A percentile compares a stretch with the other conserved stretches of the same genome.
Conservation (phyloP, 2,888 invertebrate species). For the Allophyes oxyacanthae region DNA sequence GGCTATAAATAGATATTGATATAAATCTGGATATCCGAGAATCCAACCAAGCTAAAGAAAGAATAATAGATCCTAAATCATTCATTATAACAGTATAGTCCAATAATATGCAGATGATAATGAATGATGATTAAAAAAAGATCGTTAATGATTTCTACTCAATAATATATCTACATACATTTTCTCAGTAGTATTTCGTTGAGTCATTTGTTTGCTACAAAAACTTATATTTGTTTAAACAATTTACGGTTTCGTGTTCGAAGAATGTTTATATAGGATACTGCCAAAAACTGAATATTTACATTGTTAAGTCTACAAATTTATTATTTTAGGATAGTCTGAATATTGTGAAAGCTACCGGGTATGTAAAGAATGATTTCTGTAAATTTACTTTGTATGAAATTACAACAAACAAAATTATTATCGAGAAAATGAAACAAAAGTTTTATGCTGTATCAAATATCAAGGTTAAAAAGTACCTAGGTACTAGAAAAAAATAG, state of each 20-base stretch:
- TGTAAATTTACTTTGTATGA: constrained; percentile 32
- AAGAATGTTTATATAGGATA: constrained; percentile 45
- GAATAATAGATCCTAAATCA: no score
- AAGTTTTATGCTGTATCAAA: no score
- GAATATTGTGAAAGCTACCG: constrained; percentile 45
- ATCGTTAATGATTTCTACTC: no score
- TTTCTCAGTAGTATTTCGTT: constrained; percentile 13
- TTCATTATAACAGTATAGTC: no score
- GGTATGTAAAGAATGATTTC: constrained; percentile 29
- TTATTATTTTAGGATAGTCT: constrained; percentile 52
- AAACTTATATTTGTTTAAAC: constrained; percentile 34
- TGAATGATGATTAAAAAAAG: no score
- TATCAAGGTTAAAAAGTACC: no score
- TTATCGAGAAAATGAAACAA: no score
- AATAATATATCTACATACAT: constrained; percentile 1
- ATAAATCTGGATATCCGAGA: no score
- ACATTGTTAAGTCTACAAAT: constrained; percentile 29
- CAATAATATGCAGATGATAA: no score
- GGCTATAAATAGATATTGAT: no score
- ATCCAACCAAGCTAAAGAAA: no score
- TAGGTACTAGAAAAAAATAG: no score
- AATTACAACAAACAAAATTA: constrained; percentile 3
- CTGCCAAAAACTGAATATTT: constrained; percentile 49
- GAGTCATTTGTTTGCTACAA: constrained; percentile 13
- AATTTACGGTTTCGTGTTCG: constrained; percentile 26